A percentile compares a stretch with the other conserved stretches of the same genome.
Conservation (phyloP, 2,888 invertebrate species). For the Chymomyza caudatula region DNA sequence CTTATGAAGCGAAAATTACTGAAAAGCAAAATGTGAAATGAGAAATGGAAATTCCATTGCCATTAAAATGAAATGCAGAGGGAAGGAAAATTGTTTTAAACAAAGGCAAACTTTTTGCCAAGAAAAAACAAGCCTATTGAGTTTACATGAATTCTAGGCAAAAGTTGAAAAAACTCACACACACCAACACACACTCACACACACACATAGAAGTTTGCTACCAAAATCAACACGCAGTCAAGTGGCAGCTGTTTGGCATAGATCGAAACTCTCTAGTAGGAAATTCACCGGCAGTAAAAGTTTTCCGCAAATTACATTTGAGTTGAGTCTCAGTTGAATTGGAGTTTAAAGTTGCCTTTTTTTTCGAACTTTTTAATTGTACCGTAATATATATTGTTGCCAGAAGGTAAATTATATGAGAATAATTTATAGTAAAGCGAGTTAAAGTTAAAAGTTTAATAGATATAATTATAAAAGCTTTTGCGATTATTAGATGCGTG, state of each 20-base stretch:
- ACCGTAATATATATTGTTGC: background rate
- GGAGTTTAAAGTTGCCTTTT: background rate
- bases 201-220: background rate
- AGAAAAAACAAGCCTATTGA: constrained; percentile 46
- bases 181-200: background rate
- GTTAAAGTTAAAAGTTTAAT: background rate
- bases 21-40: constrained; percentile 19
- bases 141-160: constrained; percentile 55
- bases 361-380: background rate
- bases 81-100: background rate
- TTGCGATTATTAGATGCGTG: background rate
- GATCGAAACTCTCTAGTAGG: background rate
- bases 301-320: background rate
- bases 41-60: constrained; percentile 9
- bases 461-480: background rate
- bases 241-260: background rate
- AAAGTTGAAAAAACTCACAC: constrained; percentile 8
- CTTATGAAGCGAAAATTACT: constrained; percentile 44
- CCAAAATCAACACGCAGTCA: background rate
- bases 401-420: background rate
- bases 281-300: background rate
- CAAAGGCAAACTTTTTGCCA: background rate
- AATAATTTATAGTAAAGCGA: background rate
- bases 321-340: background rate
- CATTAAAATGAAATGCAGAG: constrained; percentile 14